Evolutionary conservation across 2,797 vertebrate species (phyloP), one percentile per base, ranked within the genome.

Genomic region (Pangasius mekongensis): DNA sequence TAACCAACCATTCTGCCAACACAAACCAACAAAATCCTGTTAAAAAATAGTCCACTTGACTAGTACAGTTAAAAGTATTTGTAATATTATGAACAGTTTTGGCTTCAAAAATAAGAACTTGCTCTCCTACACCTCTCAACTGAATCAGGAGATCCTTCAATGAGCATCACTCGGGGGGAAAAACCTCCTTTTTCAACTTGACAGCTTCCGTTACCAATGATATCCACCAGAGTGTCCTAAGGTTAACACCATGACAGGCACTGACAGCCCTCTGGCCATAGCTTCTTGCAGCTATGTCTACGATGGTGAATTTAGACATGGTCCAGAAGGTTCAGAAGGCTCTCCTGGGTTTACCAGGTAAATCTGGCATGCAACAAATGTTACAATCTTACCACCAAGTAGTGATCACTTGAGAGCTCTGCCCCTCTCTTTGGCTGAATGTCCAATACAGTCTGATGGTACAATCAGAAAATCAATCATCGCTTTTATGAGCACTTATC

Each of bases 1-100:
- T 91, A 2, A 87, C 85, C 73, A 92, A 87, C 91, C 91, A 92
- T 58, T 93, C 96, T 96, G 94, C 69, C 69, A 78, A 69, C 33
- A 30, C 49, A 83, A 54, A 30, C 30, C 0, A 3, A 20, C 1
- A 49, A 81, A 39, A 9, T 49, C 3, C 1, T 36, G 20, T 30
- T 18, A 78, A 30, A 30, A 39, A 30, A 78, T 36, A 52, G 47
- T 36, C 52, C 52, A 76, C 3, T 60, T 22, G 54, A 81, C 33
- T 6, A 11, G 22, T 60, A 60, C 78, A 36, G 78, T 27, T 39
- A 81, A 60, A 78, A 54, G 16, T 16, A 54, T 30, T 30, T 20
- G 2, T 47, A n/a, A 52, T 11, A 16, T n/a, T 71, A 20, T 33
- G 3, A 39, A 77, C 13, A 8, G 22, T 77, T 52, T 30, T 77